phyloP scores from a whole-genome alignment of 2,888 invertebrate species.

The Ectobius pallidus region DNA sequence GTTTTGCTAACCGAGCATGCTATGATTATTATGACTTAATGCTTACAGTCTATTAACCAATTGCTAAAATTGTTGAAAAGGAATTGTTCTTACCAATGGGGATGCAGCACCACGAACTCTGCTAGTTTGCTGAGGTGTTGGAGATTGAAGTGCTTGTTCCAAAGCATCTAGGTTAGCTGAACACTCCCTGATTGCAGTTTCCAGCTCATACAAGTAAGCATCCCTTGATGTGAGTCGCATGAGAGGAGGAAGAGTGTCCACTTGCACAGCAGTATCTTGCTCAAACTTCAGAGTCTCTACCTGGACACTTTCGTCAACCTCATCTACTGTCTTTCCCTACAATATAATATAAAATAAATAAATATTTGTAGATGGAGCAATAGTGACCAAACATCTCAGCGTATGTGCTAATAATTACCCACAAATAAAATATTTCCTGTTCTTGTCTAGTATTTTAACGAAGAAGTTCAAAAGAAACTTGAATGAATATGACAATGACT shows the following conservation, averaged over 20 bases:
- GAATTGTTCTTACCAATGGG: conserved; percentile 21
- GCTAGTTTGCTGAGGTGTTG: neutral
- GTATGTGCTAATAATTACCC: too few relatives aligned
- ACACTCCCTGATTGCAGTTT: conserved; percentile 75
- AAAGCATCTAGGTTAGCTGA: conserved; percentile 69
- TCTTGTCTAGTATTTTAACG: too few relatives aligned
- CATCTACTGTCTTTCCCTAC: conserved; percentile 44
- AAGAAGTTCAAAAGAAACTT: too few relatives aligned
- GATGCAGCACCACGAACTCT: neutral
- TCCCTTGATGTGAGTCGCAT: conserved; percentile 72
- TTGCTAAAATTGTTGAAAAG: too few relatives aligned
- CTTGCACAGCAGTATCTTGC: conserved; percentile 79
- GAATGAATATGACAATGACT: too few relatives aligned
- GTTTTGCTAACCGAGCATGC: too few relatives aligned
- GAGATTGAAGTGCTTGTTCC: conserved; percentile 63
- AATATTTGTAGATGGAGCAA: too few relatives aligned
- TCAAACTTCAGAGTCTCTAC: conserved; percentile 79
- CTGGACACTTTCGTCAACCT: conserved; percentile 66
- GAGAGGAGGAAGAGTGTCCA: conserved; percentile 69
- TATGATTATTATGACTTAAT: too few relatives aligned
- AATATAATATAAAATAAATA: too few relatives aligned
- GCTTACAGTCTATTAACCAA: too few relatives aligned
- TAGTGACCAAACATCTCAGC: too few relatives aligned
- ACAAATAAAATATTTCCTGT: too few relatives aligned
- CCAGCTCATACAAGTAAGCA: conserved; percentile 78